Evolutionary conservation across 2,797 vertebrate species (phyloP).

Genomic region (Ispidina lecontei): DNA sequence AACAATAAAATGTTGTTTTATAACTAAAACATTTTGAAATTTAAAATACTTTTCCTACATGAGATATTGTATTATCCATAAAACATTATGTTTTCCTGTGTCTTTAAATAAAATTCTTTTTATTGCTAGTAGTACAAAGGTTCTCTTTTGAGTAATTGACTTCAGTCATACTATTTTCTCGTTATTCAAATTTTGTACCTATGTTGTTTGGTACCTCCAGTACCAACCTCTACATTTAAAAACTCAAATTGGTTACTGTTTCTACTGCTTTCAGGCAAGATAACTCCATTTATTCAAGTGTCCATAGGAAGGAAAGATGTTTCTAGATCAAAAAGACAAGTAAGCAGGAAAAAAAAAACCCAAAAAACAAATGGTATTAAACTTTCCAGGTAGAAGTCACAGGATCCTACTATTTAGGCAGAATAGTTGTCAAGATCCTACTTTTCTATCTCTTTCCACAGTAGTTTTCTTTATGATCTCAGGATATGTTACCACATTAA

Average conservation of each 20-base stretch:
- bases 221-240: not conserved
- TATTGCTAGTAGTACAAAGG: not conserved
- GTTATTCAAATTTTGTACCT: slow-evolving; percentile 1
- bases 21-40: not conserved
- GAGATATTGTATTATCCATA: not conserved
- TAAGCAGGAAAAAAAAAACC: not conserved
- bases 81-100: not conserved
- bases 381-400: not conserved
- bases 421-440: not conserved
- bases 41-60: not conserved
- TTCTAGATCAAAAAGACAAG: not conserved
- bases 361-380: not conserved
- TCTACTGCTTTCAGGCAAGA: not conserved
- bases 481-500: not conserved
- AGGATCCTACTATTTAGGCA: not conserved
- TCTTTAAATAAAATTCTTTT: not conserved
- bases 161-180: not conserved
- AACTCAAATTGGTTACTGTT: slow-evolving; percentile 10
- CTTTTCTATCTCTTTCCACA: not conserved
- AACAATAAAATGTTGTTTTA: not conserved
- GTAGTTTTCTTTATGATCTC: not conserved
- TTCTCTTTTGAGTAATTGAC: not conserved
- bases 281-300: not conserved
- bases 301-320: not conserved
- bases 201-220: not conserved